A percentile compares a stretch with the other conserved stretches of the same genome.
Conservation (phyloP, 1,140 invertebrate genomes). For the Cylas formicarius region DNA sequence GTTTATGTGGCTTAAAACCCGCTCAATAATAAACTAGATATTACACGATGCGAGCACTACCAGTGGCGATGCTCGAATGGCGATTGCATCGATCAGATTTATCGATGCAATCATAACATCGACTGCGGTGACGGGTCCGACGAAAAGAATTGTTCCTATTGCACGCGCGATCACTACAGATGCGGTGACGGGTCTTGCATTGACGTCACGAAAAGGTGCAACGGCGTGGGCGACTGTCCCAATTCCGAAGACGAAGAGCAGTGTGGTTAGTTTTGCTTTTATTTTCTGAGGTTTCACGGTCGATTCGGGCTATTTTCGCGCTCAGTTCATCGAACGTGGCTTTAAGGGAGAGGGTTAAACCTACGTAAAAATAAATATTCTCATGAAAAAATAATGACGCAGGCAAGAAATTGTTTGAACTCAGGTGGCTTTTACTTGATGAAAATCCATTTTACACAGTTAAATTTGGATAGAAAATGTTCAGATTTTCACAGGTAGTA, state of each 20-base stretch:
- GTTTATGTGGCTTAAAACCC: too few relatives aligned
- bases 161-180: slow-evolving; percentile 45
- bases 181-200: slow-evolving; percentile 63
- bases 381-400: too few relatives aligned
- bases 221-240: slow-evolving; percentile 54
- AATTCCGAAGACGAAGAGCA: slow-evolving; percentile 55
- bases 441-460: too few relatives aligned
- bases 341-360: too few relatives aligned
- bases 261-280: slow-evolving; percentile 43
- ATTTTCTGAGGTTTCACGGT: not conserved
- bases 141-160: slow-evolving; percentile 47
- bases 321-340: not conserved
- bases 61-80: slow-evolving; percentile 54
- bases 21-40: slow-evolving; percentile 12
- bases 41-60: slow-evolving; percentile 29
- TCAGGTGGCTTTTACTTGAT: too few relatives aligned
- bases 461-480: too few relatives aligned
- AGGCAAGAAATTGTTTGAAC: too few relatives aligned
- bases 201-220: slow-evolving; percentile 50
- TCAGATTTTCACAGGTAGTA: too few relatives aligned
- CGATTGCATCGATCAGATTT: slow-evolving; percentile 48
- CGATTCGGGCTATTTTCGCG: not conserved
- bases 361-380: too few relatives aligned
- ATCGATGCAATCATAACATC: slow-evolving; percentile 46
- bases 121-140: slow-evolving; percentile 68